Percentiles rank a stretch among this genome's conserved stretches.
Conservation (phyloP, 2,797 vertebrate genomes). For the Sebastes steindachneri region DNA sequence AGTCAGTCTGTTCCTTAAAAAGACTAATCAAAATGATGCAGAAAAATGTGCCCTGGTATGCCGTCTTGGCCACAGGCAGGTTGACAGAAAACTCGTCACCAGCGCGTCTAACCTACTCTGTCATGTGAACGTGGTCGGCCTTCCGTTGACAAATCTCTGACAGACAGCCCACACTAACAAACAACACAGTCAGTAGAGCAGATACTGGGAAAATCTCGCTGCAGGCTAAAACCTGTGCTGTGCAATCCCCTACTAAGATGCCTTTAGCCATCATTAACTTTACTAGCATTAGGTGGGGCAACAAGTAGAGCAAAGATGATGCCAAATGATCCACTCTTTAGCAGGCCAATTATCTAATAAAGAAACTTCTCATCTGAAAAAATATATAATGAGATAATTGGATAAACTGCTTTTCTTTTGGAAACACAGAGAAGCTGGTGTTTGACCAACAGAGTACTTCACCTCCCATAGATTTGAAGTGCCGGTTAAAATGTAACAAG, state of each 20-base stretch:
- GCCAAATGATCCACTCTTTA: neutral
- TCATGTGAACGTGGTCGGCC: slow-evolving; percentile 19
- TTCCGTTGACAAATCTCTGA: neutral
- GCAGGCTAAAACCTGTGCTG: slow-evolving; percentile 26
- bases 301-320: slow-evolving; percentile 5
- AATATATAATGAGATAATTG: neutral
- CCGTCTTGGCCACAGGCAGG: neutral
- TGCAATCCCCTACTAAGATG: slow-evolving; percentile 13
- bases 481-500: slow-evolving; percentile 4
- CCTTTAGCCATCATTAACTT: neutral
- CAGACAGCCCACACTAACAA: neutral
- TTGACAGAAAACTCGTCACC: slow-evolving; percentile 9
- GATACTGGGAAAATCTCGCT: neutral
- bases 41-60: neutral
- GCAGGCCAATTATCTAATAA: neutral
- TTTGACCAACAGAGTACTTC: neutral
- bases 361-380: neutral
- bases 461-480: neutral
- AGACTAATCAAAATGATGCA: neutral
- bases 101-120: neutral
- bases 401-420: neutral
- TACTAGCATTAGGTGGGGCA: neutral
- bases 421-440: neutral
- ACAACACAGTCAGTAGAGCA: neutral
- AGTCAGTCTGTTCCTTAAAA: neutral